phyloP scores from a whole-genome alignment of 2,888 invertebrate genomes.

The Epiblema foenella region DNA sequence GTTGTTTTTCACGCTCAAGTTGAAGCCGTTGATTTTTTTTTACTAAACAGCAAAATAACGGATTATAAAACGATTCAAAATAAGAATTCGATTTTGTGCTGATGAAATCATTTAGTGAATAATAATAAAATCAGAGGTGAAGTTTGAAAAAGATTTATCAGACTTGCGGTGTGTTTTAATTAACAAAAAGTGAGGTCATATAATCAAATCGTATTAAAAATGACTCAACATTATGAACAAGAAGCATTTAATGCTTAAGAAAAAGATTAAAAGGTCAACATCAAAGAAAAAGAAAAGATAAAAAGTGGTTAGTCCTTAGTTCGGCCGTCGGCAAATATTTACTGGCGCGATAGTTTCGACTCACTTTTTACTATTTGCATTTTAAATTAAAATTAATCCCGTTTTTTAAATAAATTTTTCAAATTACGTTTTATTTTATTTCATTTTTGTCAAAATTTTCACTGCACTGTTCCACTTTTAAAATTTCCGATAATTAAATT shows the following conservation, averaged over 20 bases:
- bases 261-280: slow-evolving; percentile 8
- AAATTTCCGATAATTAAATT: not conserved
- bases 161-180: not conserved
- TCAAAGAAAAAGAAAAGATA: slow-evolving; percentile 12
- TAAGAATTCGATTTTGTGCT: too few relatives aligned
- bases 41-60: not conserved
- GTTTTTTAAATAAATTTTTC: not conserved
- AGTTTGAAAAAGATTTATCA: not conserved
- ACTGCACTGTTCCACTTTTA: slow-evolving; percentile 29
- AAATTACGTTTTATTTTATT: not conserved
- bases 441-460: not conserved
- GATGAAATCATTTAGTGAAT: too few relatives aligned
- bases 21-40: not conserved
- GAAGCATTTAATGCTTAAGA: too few relatives aligned
- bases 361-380: not conserved
- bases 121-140: not conserved
- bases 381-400: not conserved
- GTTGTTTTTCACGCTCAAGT: not conserved
- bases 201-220: too few relatives aligned
- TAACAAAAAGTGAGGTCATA: not conserved
- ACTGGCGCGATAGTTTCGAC: slow-evolving; percentile 9
- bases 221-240: not conserved
- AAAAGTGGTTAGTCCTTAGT: slow-evolving; percentile 30
- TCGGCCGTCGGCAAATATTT: slow-evolving; percentile 39
- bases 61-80: not conserved